A percentile compares a stretch with the other conserved stretches of the same genome.
These are phyloP conservation scores for Hapalemur alaotrensis DNA, from an alignment of 2,797 vertebrate species.

Conservation along the genomic window DNA sequence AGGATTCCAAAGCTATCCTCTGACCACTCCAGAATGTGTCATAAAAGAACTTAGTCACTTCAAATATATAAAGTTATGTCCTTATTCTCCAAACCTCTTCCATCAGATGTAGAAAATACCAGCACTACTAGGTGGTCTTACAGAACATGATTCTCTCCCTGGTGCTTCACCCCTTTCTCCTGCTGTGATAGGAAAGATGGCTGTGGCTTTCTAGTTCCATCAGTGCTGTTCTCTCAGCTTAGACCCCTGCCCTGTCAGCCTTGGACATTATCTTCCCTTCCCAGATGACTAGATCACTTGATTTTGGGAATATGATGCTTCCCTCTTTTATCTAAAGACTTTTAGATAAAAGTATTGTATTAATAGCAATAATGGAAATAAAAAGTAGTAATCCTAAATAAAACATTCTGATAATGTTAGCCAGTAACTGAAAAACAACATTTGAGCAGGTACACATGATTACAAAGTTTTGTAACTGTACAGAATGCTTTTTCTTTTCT, in stretches of 20 bases:
- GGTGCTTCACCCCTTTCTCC: not conserved
- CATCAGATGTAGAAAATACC: not conserved
- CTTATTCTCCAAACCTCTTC: not conserved
- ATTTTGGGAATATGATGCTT: not conserved
- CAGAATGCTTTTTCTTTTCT: not conserved
- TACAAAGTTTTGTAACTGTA: not conserved
- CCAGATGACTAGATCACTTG: not conserved
- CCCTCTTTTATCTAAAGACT: not conserved
- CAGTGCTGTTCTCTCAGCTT: not conserved
- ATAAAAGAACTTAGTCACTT: not conserved
- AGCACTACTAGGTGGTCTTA: accelerated
- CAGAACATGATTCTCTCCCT: not conserved
- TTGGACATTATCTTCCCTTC: not conserved
- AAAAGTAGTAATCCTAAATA: not conserved
- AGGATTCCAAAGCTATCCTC: not conserved
- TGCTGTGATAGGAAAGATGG: not conserved
- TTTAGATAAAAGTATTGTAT: not conserved
- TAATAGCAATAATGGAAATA: not conserved
- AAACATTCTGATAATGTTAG: not conserved
- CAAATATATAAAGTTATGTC: not conserved
- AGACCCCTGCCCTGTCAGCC: not conserved
- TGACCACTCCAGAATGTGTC: not conserved
- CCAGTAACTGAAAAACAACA: not conserved
- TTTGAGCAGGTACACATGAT: not conserved
- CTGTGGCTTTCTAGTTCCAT: not conserved